phyloP scores from a whole-genome alignment of 2,888 invertebrate species.

The Stictocephala bisonia region DNA sequence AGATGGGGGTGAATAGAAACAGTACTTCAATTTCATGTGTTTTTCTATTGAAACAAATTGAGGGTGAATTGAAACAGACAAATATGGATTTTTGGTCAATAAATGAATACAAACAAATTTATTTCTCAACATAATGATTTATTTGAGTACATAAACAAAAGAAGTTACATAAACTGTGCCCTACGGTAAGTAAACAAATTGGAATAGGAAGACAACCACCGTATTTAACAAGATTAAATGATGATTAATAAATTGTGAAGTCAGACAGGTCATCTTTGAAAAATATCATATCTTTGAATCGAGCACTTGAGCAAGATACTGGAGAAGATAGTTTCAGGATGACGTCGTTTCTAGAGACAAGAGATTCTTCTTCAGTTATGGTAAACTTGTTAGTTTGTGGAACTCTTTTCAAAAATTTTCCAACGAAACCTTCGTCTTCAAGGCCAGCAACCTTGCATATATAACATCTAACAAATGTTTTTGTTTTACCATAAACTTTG shows the following conservation, averaged over 20 bases:
- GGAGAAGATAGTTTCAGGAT: constrained; percentile 46
- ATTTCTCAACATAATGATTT: constrained; percentile 43
- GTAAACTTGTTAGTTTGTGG: constrained; percentile 42
- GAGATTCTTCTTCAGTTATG: constrained; percentile 40
- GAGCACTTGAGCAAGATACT: constrained; percentile 43
- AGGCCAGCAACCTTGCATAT: constrained; percentile 30
- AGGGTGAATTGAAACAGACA: constrained; percentile 38
- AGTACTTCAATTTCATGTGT: constrained; percentile 28
- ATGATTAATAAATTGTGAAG: constrained; percentile 45
- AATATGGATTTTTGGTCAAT: constrained; percentile 28
- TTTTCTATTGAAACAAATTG: constrained; percentile 36
- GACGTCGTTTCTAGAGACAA: constrained; percentile 31
- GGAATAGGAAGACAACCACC: constrained; percentile 22
- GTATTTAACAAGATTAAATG: constrained; percentile 23
- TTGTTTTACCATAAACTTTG: constrained; percentile 36
- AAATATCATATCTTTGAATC: constrained; percentile 48
- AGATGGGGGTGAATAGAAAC: constrained; percentile 43
- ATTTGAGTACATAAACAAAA: constrained; percentile 35
- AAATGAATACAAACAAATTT: constrained; percentile 35
- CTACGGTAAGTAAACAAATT: constrained; percentile 31
- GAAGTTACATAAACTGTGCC: constrained; percentile 41
- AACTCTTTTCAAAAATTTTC: constrained; percentile 40
- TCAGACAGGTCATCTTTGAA: constrained; percentile 49
- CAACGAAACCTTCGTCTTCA: constrained; percentile 43
- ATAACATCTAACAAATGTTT: constrained; percentile 38